These are phyloP conservation scores for Daphoenositta chrysoptera DNA, from an alignment of 2,113 vertebrate species.

Conservation along the genomic window DNA sequence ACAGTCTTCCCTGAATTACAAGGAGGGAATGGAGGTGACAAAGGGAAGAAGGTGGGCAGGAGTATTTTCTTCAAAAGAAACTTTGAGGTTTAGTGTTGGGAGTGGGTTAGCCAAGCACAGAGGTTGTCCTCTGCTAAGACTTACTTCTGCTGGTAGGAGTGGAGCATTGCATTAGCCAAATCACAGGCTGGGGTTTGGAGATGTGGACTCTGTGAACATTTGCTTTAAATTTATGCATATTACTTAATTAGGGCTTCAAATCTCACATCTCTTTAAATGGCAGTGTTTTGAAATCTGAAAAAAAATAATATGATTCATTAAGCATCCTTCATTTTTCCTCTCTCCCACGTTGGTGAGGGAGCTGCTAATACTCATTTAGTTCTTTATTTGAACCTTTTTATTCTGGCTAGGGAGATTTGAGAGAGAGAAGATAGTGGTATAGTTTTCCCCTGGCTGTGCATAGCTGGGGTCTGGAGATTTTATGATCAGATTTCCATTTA, in stretches of 20 bases:
- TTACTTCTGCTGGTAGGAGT: not conserved
- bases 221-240: conserved; percentile 22
- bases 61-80: conserved; percentile 28
- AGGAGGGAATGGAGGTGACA: not conserved
- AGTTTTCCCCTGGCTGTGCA: not conserved
- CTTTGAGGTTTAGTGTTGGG: not conserved
- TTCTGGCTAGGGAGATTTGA: not conserved
- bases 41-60: not conserved
- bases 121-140: not conserved
- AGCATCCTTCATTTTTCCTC: not conserved
- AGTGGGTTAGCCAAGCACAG: not conserved
- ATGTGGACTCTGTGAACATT: not conserved
- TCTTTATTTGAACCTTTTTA: not conserved
- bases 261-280: conserved; percentile 33
- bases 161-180: conserved; percentile 1
- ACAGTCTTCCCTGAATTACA: not conserved
- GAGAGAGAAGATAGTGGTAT: not conserved
- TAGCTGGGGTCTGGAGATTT: not conserved
- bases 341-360: not conserved
- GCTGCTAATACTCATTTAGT: not conserved
- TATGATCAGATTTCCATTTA: conserved; percentile 23
- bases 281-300: conserved; percentile 26
- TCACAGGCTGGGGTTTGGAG: conserved; percentile 14
- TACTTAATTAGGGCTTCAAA: conserved; percentile 30
- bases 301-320: not conserved